These are phyloP conservation scores for Electrophaes corylata DNA, from an alignment of 2,888 invertebrate species.

Conservation along the genomic window DNA sequence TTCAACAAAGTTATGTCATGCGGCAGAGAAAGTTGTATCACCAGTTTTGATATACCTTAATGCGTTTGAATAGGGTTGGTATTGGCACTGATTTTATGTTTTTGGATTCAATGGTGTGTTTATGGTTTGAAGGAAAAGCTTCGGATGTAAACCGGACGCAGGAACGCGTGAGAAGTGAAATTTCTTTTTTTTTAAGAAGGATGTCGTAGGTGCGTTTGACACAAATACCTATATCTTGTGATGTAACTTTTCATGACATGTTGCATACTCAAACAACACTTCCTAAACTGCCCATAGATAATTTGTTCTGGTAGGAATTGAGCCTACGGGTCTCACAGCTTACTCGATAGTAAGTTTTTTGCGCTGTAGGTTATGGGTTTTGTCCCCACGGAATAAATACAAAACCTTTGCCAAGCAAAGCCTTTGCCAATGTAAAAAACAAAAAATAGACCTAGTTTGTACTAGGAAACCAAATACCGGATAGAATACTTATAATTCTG, in stretches of 20 bases:
- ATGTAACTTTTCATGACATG: constrained; percentile 38
- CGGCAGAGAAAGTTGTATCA: constrained; percentile 42
- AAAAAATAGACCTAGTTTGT: too few relatives aligned
- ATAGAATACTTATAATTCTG: too few relatives aligned
- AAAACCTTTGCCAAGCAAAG: too few relatives aligned
- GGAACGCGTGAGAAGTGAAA: constrained; percentile 75
- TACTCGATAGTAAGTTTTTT: too few relatives aligned
- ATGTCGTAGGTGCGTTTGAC: constrained; percentile 68
- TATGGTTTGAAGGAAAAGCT: constrained; percentile 72
- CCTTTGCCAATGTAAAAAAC: too few relatives aligned
- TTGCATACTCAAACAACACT: constrained; percentile 26
- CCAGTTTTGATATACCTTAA: constrained; percentile 36
- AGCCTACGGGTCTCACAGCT: too few relatives aligned
- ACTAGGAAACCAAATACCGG: too few relatives aligned
- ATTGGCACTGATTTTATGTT: constrained; percentile 27
- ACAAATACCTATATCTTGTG: constrained; percentile 56
- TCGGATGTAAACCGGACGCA: constrained; percentile 76
- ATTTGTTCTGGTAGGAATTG: too few relatives aligned
- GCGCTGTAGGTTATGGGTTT: too few relatives aligned
- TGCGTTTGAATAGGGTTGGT: constrained; percentile 36
- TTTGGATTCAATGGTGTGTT: constrained; percentile 31
- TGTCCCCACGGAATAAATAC: too few relatives aligned
- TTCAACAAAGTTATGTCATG: constrained; percentile 36
- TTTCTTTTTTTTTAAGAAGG: constrained; percentile 71
- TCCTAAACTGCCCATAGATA: too few relatives aligned